Percentiles rank a stretch among this genome's conserved stretches.
These are phyloP conservation scores for Bombylius major DNA, from an alignment of 2,888 invertebrate species.

Conservation along the genomic window DNA sequence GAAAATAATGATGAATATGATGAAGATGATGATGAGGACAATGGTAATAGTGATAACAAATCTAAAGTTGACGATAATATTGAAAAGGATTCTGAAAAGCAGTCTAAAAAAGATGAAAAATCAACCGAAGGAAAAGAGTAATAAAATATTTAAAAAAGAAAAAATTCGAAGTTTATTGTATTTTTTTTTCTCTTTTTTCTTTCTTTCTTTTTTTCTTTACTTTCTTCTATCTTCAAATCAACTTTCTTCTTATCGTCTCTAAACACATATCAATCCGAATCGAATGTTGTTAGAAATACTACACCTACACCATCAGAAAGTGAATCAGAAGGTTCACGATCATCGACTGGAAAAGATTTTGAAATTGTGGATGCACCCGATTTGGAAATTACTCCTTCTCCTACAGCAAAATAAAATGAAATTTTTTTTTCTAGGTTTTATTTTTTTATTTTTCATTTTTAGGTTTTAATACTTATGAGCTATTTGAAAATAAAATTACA, in stretches of 20 bases:
- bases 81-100: not conserved
- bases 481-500: no score
- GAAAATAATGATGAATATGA: not conserved
- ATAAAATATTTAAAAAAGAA: constrained; percentile 4
- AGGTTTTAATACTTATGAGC: no score
- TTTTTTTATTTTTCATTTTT: no score
- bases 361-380: constrained; percentile 71
- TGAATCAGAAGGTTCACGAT: constrained; percentile 68
- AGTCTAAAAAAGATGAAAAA: not conserved
- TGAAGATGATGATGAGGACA: not conserved
- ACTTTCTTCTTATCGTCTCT: not conserved
- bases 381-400: constrained; percentile 32
- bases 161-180: not conserved
- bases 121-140: not conserved
- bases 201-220: not conserved
- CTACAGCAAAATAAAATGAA: no score
- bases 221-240: not conserved
- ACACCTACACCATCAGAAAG: constrained; percentile 50
- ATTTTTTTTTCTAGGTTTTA: no score
- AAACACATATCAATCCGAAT: constrained; percentile 5
- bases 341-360: constrained; percentile 75
- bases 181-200: not conserved
- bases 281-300: constrained; percentile 23
- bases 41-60: no score
- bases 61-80: not conserved